phyloP scores from a whole-genome alignment of 2,888 invertebrate genomes.

The Marronus borbonicus region DNA sequence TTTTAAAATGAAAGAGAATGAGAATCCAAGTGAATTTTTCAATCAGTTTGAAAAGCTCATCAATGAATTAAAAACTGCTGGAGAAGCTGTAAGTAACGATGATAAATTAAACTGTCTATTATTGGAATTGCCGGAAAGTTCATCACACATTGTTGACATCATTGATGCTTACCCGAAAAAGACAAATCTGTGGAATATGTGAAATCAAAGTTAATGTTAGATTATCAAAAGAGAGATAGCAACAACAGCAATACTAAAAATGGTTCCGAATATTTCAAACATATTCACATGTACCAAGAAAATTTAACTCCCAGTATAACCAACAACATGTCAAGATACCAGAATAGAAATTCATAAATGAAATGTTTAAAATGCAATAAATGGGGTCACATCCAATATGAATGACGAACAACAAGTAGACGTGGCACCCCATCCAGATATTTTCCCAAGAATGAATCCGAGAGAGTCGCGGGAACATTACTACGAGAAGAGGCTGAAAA shows the following conservation, averaged over 20 bases:
- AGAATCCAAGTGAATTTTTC: constrained; percentile 52
- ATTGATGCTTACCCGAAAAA: constrained; percentile 52
- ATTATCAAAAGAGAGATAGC: constrained; percentile 51
- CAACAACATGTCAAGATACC: too few relatives aligned
- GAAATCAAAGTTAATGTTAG: constrained; percentile 53
- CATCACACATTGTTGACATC: constrained; percentile 43
- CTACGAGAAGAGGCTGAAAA: neutral
- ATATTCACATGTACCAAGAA: neutral
- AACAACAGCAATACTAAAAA: neutral
- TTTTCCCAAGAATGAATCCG: neutral
- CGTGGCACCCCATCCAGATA: neutral
- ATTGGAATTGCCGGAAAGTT: constrained; percentile 49
- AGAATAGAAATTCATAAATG: too few relatives aligned
- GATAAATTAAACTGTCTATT: constrained; percentile 55
- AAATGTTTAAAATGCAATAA: too few relatives aligned
- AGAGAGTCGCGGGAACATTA: neutral
- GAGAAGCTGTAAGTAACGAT: constrained; percentile 37
- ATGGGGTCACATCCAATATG: neutral
- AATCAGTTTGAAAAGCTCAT: constrained; percentile 52
- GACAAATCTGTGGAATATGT: constrained; percentile 53
- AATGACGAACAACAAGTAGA: neutral
- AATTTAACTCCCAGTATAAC: too few relatives aligned
- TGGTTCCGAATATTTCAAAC: neutral
- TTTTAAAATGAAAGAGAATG: constrained; percentile 51
- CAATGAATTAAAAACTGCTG: constrained; percentile 7